Evolutionary conservation across 1,140 invertebrate genomes (phyloP).

Genomic region (Rhyzopertha dominica): DNA sequence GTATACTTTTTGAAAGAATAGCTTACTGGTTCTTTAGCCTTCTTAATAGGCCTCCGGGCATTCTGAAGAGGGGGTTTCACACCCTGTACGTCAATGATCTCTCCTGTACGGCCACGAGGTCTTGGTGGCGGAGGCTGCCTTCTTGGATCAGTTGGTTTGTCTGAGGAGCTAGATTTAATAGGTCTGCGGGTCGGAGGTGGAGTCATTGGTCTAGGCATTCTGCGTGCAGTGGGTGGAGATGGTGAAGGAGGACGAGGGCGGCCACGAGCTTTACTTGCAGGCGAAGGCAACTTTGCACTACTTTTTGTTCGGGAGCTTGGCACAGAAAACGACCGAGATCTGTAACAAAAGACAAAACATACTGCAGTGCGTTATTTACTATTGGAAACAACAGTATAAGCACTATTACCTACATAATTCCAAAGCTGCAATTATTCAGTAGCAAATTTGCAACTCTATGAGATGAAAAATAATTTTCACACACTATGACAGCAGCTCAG

Average conservation of each 20-base stretch:
- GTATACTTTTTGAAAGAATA: not conserved
- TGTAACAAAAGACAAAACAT: constrained; percentile 25
- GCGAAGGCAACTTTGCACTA: constrained; percentile 23
- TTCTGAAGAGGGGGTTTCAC: constrained; percentile 35
- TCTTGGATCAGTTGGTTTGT: constrained; percentile 42
- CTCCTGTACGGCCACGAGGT: constrained; percentile 33
- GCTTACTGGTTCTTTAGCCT: constrained; percentile 22
- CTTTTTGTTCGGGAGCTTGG: constrained; percentile 34
- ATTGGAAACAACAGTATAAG: too few species aligned
- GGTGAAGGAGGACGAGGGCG: constrained; percentile 36
- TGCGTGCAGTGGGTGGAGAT: constrained; percentile 38
- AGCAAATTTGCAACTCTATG: too few species aligned
- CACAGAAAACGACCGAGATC: constrained; percentile 50
- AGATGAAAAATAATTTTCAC: too few species aligned
- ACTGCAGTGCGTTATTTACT: too few species aligned
- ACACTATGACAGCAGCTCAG: too few species aligned
- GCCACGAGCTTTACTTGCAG: constrained; percentile 22
- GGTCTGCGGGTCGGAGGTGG: constrained; percentile 46
- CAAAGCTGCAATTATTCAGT: too few species aligned
- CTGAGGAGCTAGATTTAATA: constrained; percentile 48
- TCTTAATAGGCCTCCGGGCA: too few species aligned
- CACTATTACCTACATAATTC: too few species aligned
- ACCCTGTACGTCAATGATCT: constrained; percentile 36
- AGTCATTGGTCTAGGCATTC: constrained; percentile 46
- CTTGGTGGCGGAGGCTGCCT: constrained; percentile 40